phyloP scores from a whole-genome alignment of 2,113 vertebrate genomes.

The chimpanzee (Pan troglodytes) region DNA sequence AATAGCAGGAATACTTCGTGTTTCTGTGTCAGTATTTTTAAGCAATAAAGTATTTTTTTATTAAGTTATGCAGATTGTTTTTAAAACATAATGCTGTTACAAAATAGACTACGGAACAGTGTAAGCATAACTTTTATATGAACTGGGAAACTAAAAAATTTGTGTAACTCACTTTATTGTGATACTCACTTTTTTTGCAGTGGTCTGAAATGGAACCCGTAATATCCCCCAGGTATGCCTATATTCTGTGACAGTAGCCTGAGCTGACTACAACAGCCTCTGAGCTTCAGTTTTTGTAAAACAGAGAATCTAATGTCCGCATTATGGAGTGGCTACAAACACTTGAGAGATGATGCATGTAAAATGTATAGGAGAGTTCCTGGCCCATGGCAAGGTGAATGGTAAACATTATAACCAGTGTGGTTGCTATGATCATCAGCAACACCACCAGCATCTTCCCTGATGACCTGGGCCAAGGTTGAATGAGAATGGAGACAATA shows the following conservation, averaged over 20 bases:
- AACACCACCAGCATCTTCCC: neutral
- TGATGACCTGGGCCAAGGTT: neutral
- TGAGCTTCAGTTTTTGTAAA: neutral
- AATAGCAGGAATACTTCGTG: neutral
- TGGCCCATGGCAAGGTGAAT: neutral
- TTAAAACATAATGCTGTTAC: neutral
- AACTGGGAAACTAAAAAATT: neutral
- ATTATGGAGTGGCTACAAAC: neutral
- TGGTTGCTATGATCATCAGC: neutral
- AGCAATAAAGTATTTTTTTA: neutral
- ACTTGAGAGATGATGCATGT: neutral
- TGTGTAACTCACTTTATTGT: neutral
- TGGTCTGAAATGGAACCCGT: neutral
- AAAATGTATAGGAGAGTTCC: neutral
- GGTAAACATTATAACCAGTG: neutral
- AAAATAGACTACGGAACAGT: neutral
- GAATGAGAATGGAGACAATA: neutral
- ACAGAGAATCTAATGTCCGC: neutral
- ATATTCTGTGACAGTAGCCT: neutral
- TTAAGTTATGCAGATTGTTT: neutral
- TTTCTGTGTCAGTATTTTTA: neutral
- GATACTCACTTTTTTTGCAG: neutral
- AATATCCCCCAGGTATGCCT: neutral
- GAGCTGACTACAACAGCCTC: neutral
- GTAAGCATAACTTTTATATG: neutral